These are phyloP conservation scores for Leistus spinibarbis DNA, from an alignment of 2,888 invertebrate genomes.

Conservation along the genomic window DNA sequence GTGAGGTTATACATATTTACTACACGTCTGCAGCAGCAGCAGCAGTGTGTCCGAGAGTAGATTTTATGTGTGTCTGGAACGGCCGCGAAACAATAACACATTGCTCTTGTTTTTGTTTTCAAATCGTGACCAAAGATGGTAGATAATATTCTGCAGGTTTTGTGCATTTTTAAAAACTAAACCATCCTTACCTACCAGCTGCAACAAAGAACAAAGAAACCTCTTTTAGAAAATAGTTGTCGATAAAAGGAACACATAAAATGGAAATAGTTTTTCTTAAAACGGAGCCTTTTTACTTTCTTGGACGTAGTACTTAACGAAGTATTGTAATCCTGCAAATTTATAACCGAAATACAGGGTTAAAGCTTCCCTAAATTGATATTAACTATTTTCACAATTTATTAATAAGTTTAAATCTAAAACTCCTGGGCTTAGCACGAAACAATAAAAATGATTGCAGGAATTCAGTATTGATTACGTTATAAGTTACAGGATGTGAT, in stretches of 20 bases:
- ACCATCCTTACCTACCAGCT: neutral
- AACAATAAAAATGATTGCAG: too few relatives aligned
- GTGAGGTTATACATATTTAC: neutral
- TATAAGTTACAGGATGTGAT: too few relatives aligned
- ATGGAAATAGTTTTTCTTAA: neutral
- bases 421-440: too few relatives aligned
- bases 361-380: too few relatives aligned
- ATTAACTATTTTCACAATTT: too few relatives aligned
- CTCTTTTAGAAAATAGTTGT: neutral
- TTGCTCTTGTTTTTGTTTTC: constrained; percentile 38
- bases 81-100: constrained; percentile 31
- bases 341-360: too few relatives aligned
- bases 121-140: constrained; percentile 37
- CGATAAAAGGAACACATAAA: neutral
- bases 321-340: too few relatives aligned
- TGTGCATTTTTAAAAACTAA: neutral
- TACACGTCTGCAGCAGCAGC: neutral
- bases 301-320: too few relatives aligned
- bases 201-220: neutral
- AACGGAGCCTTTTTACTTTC: neutral
- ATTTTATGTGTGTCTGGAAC: constrained; percentile 19
- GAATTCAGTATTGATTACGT: too few relatives aligned
- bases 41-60: constrained; percentile 18
- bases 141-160: constrained; percentile 25
- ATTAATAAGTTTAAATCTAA: too few relatives aligned